Base-by-base conservation (phyloP, 1,140 invertebrate species). In the Metopolophium dirhodum region DNA sequence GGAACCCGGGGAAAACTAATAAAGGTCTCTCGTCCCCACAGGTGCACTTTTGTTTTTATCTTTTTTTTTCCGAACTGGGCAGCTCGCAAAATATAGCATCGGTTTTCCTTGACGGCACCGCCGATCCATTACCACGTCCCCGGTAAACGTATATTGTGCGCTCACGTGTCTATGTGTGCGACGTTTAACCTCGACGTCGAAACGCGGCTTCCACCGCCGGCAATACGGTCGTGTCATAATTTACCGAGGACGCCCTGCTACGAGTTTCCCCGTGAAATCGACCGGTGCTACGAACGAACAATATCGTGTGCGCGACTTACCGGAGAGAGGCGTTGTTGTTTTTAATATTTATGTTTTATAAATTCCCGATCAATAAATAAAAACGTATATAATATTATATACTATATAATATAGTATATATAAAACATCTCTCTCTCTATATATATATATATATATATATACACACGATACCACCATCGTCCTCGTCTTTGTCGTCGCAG, bases 301-400 rank as follows among this genome's bases (percentile, higher is more conserved):
- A 89, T 89, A 54, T 37, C 57, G 57, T 41, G 57, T 77, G 30
- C 37, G 7, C 45, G 45, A 91, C 54, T 45, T 47, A 47, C 37
- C 61, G 41, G 20, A 14, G 57, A 26, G 61, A 47, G 77, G 91
- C 91, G 91, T 92, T 92, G 68, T 92, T 51, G 47, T 92, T 77
- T 92, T 92, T 92, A 92, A 92, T 92, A 92, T 92, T 83, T 82
- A 92, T 83, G 91, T 92, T 92, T 92, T 92, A 82, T 92, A 92
- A 83, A 92, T 82, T 83, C 45, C 35, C 61, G 91, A 92, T 92
- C 91, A 49, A 83, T 92, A 51, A 68, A 68, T 37, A 86, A 26
- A 47, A 77, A 77, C 61, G 30, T 77, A n/a, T 47, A 30, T 47
- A 30, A n/a, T 45, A 68, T 91, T 9, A 90, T 90, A 90, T 51